These are phyloP conservation scores for Zosterops pallidus DNA, from an alignment of 2,113 vertebrate species.

Conservation along the genomic window DNA sequence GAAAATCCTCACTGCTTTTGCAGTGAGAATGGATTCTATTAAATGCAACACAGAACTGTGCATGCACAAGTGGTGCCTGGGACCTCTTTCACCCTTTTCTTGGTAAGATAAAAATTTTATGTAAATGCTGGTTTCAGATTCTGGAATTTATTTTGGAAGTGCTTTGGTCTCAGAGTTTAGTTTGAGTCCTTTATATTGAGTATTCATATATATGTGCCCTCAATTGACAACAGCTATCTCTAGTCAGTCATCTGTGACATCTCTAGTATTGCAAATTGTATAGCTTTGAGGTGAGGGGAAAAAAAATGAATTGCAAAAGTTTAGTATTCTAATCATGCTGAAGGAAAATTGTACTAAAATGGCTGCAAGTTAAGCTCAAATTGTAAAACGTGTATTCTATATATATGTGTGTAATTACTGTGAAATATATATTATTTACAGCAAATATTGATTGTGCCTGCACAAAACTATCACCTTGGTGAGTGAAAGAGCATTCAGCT, in stretches of 20 bases:
- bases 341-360: not conserved
- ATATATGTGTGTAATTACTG: not conserved
- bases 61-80: not conserved
- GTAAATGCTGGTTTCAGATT: not conserved
- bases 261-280: not conserved
- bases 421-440: not conserved
- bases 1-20: not conserved
- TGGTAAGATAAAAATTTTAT: not conserved
- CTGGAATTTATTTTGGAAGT: not conserved
- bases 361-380: not conserved
- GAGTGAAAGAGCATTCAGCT: not conserved
- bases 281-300: not conserved
- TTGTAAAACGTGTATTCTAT: not conserved
- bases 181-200: not conserved
- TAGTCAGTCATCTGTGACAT: not conserved
- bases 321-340: not conserved
- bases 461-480: conserved; percentile 8
- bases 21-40: not conserved
- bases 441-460: conserved; percentile 2
- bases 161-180: not conserved
- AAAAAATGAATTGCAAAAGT: not conserved
- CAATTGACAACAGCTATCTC: not conserved
- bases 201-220: not conserved
- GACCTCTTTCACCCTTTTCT: not conserved
- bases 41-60: not conserved